Evolutionary conservation across 1,140 invertebrate genomes (phyloP).

Genomic region (Steinernema khuongi): DNA sequence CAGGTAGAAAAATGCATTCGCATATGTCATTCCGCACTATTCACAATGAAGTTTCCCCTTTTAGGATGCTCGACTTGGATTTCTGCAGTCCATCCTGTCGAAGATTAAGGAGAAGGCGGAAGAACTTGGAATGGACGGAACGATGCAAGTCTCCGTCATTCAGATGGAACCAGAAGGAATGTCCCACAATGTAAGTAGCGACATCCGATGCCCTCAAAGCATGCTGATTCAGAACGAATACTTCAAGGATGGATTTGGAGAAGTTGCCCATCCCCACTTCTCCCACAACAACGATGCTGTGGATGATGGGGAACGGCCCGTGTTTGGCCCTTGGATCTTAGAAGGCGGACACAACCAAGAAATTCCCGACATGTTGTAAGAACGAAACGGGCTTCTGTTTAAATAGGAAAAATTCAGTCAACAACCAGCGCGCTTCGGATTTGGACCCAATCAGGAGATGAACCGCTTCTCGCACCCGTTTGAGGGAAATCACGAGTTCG

Average conservation of each 20-base stretch:
- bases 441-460: neutral
- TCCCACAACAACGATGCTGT: constrained; percentile 25
- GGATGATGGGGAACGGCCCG: constrained; percentile 22
- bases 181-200: neutral
- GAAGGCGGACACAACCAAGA: neutral
- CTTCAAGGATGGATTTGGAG: constrained; percentile 31
- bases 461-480: neutral
- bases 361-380: neutral
- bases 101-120: constrained; percentile 55
- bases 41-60: neutral
- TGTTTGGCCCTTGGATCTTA: neutral
- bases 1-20: too few relatives aligned
- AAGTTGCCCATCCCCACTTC: constrained; percentile 24
- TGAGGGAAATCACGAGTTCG: neutral
- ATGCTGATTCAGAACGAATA: neutral
- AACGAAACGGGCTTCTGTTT: constrained; percentile 11
- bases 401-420: neutral
- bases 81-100: constrained; percentile 44
- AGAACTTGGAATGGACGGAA: constrained; percentile 55
- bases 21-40: too few relatives aligned
- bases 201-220: neutral
- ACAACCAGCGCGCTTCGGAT: constrained; percentile 13
- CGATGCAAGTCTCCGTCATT: constrained; percentile 56
- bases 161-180: constrained; percentile 45
- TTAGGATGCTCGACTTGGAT: constrained; percentile 46